Conservation (phyloP, 2,888 invertebrate species). For the Antheraea yamamai region DNA sequence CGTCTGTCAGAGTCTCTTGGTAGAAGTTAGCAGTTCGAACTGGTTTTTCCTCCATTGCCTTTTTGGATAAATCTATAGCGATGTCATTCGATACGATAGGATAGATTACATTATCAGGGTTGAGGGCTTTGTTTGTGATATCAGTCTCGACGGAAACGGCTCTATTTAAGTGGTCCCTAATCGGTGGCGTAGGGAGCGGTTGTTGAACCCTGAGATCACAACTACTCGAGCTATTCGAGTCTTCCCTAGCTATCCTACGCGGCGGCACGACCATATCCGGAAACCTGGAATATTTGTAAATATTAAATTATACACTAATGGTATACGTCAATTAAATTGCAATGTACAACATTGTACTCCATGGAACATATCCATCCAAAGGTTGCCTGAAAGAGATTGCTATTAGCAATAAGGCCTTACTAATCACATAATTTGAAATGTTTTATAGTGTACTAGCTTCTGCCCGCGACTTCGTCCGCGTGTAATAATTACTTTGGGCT, state of each 20-base stretch:
- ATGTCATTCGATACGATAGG: slow-evolving; percentile 43
- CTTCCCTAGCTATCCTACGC: slow-evolving; percentile 60
- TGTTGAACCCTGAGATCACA: slow-evolving; percentile 40
- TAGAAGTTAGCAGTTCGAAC: slow-evolving; percentile 69
- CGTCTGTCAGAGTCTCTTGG: slow-evolving; percentile 68
- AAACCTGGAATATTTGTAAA: slow-evolving; percentile 45
- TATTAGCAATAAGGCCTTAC: too few relatives aligned
- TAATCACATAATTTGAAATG: too few relatives aligned
- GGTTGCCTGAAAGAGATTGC: too few relatives aligned
- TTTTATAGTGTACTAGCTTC: too few relatives aligned
- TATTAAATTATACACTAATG: too few relatives aligned
- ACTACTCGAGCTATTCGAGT: slow-evolving; percentile 69
- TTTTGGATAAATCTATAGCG: slow-evolving; percentile 66
- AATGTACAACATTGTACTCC: too few relatives aligned
- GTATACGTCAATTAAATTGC: too few relatives aligned
- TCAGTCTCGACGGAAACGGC: slow-evolving; percentile 51
- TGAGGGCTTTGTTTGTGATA: slow-evolving; percentile 36
- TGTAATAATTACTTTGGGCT: too few relatives aligned
- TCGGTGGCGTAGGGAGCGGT: slow-evolving; percentile 27
- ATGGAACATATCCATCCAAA: too few relatives aligned
- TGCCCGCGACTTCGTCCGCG: too few relatives aligned
- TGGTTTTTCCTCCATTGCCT: slow-evolving; percentile 46
- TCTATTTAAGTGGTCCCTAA: slow-evolving; percentile 46
- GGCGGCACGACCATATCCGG: slow-evolving; percentile 58
- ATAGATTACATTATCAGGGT: slow-evolving; percentile 51